Conservation (phyloP, 2,113 vertebrate genomes). For the Piliocolobus tephrosceles region DNA sequence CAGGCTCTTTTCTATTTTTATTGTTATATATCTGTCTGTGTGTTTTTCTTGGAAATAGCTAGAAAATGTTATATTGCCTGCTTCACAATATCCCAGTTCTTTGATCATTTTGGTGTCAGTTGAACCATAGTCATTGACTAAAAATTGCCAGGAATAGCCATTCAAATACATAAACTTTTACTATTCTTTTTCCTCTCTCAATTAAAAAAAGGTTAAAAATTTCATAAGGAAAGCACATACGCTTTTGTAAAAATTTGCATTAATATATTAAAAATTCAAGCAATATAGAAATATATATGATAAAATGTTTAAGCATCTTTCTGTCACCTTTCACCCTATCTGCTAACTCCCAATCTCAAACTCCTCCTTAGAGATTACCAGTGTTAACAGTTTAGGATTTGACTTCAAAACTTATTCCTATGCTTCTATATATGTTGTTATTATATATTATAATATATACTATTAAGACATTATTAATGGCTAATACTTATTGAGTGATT, state of each 20-base stretch:
- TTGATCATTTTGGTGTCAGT: conserved; percentile 40
- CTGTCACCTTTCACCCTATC: not conserved
- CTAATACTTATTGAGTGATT: not conserved
- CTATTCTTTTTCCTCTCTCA: not conserved
- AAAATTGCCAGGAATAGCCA: conserved; percentile 14
- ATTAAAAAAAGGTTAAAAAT: conserved; percentile 9
- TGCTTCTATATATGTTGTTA: not conserved
- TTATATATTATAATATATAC: not conserved
- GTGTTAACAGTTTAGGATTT: not conserved
- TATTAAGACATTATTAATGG: not conserved
- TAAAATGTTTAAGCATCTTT: not conserved
- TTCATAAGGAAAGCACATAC: not conserved
- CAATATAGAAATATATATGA: not conserved
- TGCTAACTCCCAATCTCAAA: not conserved
- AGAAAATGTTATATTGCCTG: not conserved
- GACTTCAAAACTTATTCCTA: not conserved
- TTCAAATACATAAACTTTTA: not conserved
- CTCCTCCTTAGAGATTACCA: not conserved
- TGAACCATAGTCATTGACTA: conserved; percentile 19
- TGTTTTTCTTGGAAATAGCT: conserved; percentile 43
- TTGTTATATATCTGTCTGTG: not conserved
- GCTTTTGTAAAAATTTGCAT: not conserved
- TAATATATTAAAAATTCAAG: not conserved
- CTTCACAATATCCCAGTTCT: not conserved
- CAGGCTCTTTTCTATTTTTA: conserved; percentile 31